Evolutionary conservation across 2,797 vertebrate genomes (phyloP).

Genomic region (Melanotaenia pygmaea): DNA sequence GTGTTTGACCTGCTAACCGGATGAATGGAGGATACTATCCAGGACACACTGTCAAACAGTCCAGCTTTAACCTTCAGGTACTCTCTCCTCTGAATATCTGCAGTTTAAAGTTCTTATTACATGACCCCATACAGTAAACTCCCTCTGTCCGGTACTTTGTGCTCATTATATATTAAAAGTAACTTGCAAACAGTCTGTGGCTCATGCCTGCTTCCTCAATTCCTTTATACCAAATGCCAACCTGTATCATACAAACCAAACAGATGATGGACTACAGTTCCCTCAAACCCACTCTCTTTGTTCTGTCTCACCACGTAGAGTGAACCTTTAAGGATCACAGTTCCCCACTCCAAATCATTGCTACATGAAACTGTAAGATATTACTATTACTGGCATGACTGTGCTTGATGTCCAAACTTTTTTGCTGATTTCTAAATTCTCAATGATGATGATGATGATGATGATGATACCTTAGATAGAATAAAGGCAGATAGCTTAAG

Average conservation of each 20-base stretch:
- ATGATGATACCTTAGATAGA: conserved; percentile 75
- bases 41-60: conserved; percentile 34
- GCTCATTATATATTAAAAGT: conserved; percentile 16
- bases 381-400: conserved; percentile 86
- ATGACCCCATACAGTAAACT: too few species aligned
- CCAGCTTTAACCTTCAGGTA: conserved; percentile 59
- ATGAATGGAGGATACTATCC: conserved; percentile 46
- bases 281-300: conserved; percentile 65
- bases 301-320: conserved; percentile 60
- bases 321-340: conserved; percentile 66
- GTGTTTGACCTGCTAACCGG: conserved; percentile 54
- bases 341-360: conserved; percentile 63
- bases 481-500: conserved; percentile 76
- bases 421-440: conserved; percentile 82
- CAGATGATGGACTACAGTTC: conserved; percentile 76
- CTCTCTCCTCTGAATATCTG: conserved; percentile 24
- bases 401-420: conserved; percentile 84
- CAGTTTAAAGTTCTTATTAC: conserved; percentile 28
- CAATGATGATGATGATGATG: conserved; percentile 46
- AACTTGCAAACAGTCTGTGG: conserved; percentile 59
- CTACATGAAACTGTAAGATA: conserved; percentile 83
- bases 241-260: conserved; percentile 80
- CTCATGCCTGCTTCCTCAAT: conserved; percentile 58
- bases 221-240: conserved; percentile 90
- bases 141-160: too few species aligned